A percentile compares a stretch with the other conserved stretches of the same genome.
Evolutionary conservation across 2,113 vertebrate species (phyloP).

Genomic region (Anguilla japonica): DNA sequence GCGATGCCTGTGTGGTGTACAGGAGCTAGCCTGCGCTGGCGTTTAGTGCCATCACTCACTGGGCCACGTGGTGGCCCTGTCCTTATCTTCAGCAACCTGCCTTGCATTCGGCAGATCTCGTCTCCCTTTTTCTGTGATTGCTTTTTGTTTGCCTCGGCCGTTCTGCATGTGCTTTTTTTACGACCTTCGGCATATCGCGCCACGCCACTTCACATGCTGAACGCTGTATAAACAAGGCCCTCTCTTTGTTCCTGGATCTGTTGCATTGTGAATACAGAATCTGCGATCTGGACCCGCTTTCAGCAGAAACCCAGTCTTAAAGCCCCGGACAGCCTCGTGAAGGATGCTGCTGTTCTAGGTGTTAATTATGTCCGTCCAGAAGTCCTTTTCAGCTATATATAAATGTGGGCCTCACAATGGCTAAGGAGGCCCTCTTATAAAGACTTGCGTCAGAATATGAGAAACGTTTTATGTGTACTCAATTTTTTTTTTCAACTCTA

Average conservation of each 20-base stretch:
- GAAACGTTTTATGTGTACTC: conserved; percentile 23
- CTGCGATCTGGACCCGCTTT: conserved; percentile 43
- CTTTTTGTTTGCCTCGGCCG: background rate
- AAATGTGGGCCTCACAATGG: conserved; percentile 41
- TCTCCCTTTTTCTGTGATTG: background rate
- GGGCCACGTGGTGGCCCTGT: background rate
- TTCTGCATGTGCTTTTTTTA: background rate
- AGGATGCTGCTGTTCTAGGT: conserved; percentile 51
- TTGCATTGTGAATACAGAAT: conserved; percentile 33
- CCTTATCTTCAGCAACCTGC: background rate
- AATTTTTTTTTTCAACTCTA: conserved; percentile 29
- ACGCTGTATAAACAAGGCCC: background rate
- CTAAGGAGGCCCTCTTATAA: conserved; percentile 38
- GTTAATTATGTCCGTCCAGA: conserved; percentile 58
- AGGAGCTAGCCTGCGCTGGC: background rate
- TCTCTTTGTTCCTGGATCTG: background rate
- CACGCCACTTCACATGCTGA: background rate
- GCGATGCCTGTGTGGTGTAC: background rate
- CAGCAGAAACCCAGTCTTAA: conserved; percentile 45
- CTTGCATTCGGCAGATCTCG: background rate
- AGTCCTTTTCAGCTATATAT: conserved; percentile 56
- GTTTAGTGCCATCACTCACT: background rate
- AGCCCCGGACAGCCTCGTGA: conserved; percentile 35
- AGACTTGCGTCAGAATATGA: conserved; percentile 39
- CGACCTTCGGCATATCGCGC: background rate